These are phyloP conservation scores for Dipodomys stephensi DNA, from an alignment of 2,113 vertebrate genomes.

Conservation along the genomic window DNA sequence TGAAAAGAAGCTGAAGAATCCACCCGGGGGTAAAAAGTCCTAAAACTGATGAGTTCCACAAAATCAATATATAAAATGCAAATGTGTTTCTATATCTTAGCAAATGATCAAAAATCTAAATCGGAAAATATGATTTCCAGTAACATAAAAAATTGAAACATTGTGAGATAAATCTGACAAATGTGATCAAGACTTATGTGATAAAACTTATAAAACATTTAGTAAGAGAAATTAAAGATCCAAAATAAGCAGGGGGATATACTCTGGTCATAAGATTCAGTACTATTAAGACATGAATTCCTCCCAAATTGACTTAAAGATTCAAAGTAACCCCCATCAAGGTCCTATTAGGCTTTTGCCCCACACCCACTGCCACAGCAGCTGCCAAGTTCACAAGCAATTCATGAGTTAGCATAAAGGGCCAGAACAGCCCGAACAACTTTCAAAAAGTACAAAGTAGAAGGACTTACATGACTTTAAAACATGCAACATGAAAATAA, in stretches of 20 bases:
- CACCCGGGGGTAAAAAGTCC: not conserved
- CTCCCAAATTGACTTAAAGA: not conserved
- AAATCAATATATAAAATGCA: not conserved
- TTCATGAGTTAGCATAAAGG: not conserved
- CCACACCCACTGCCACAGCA: not conserved
- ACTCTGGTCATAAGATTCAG: not conserved
- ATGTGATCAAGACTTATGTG: not conserved
- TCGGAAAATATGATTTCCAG: not conserved
- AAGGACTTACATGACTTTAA: not conserved
- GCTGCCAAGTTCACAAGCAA: not conserved
- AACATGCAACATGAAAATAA: not conserved
- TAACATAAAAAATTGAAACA: not conserved
- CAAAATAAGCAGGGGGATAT: not conserved
- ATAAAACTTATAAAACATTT: constrained; percentile 21
- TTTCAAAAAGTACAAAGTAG: not conserved
- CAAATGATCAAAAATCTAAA: not conserved
- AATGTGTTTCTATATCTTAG: not conserved
- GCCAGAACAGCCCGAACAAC: not conserved
- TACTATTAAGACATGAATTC: not conserved
- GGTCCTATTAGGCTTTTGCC: not conserved
- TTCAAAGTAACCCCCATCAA: not conserved
- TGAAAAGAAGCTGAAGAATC: not conserved
- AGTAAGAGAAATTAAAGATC: not conserved
- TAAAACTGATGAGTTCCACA: not conserved
- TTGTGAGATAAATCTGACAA: not conserved